phyloP scores from a whole-genome alignment of 2,888 invertebrate species.

The Lasioglossum marginatum region DNA sequence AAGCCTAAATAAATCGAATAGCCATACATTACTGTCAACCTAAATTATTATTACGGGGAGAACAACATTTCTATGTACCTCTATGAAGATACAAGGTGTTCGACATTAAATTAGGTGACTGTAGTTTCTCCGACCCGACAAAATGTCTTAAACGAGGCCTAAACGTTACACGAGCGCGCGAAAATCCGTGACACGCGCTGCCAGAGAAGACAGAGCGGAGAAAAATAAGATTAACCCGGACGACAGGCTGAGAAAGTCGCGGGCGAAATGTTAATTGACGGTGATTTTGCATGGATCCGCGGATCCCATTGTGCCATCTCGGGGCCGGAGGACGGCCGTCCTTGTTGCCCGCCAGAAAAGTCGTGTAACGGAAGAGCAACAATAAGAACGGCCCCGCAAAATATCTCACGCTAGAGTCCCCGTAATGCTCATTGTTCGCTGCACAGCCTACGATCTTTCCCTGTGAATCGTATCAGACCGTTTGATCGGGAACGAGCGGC shows the following conservation, averaged over 20 bases:
- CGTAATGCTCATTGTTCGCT: slow-evolving; percentile 74
- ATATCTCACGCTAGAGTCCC: slow-evolving; percentile 68
- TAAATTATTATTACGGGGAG: too few relatives aligned
- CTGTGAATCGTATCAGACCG: slow-evolving; percentile 69
- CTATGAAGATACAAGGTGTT: background rate
- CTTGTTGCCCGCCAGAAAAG: slow-evolving; percentile 64
- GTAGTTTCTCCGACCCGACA: background rate
- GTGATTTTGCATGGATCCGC: slow-evolving; percentile 26
- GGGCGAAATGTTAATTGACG: slow-evolving; percentile 52
- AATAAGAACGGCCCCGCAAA: slow-evolving; percentile 64
- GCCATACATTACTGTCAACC: too few relatives aligned
- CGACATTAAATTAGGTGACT: background rate
- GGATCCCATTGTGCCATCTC: slow-evolving; percentile 24
- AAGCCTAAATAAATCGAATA: too few relatives aligned
- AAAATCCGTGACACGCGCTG: background rate
- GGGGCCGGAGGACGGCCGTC: slow-evolving; percentile 41
- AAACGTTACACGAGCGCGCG: background rate
- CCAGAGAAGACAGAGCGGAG: background rate
- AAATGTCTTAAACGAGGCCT: background rate
- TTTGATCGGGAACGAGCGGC: slow-evolving; percentile 64
- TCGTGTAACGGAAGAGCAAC: slow-evolving; percentile 67
- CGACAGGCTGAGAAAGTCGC: slow-evolving; percentile 42
- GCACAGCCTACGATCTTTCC: slow-evolving; percentile 60
- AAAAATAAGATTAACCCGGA: slow-evolving; percentile 43
- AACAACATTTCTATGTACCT: background rate